A percentile compares a stretch with the other conserved stretches of the same genome.
These are phyloP conservation scores for Parnassius apollo DNA, from an alignment of 2,888 invertebrate genomes.

Conservation along the genomic window DNA sequence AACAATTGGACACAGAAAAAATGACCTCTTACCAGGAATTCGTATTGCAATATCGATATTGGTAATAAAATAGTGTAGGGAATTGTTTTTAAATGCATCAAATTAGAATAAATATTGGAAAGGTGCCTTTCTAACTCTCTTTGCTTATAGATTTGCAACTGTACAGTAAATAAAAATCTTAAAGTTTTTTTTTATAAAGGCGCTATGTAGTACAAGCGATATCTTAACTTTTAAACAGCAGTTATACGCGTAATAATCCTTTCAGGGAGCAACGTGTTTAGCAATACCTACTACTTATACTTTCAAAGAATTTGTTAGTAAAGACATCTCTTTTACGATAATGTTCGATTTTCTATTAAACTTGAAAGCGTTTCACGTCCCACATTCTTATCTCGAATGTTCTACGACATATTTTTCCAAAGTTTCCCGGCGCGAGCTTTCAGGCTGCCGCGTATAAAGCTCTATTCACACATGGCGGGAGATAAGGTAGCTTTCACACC, in stretches of 20 bases:
- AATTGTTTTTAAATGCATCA: slow-evolving; percentile 38
- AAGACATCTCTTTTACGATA: slow-evolving; percentile 80
- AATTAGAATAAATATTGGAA: slow-evolving; percentile 28
- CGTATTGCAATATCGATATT: slow-evolving; percentile 36
- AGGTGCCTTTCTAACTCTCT: slow-evolving; percentile 18
- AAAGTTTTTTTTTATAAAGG: slow-evolving; percentile 17
- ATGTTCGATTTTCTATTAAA: slow-evolving; percentile 82
- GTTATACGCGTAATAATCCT: slow-evolving; percentile 32
- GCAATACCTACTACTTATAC: slow-evolving; percentile 53
- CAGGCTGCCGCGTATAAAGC: slow-evolving; percentile 78
- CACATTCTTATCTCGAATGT: slow-evolving; percentile 80
- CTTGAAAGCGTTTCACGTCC: slow-evolving; percentile 78
- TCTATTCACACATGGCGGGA: slow-evolving; percentile 81
- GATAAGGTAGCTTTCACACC: slow-evolving; percentile 82
- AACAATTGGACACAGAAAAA: slow-evolving; percentile 65
- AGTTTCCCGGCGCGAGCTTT: slow-evolving; percentile 80
- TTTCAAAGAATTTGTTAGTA: slow-evolving; percentile 76
- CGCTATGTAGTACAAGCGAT: slow-evolving; percentile 4
- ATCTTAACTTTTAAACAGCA: slow-evolving; percentile 19
- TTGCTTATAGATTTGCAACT: slow-evolving; percentile 22
- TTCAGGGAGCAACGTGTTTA: slow-evolving; percentile 36
- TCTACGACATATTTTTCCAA: slow-evolving; percentile 81
- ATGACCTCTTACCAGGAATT: slow-evolving; percentile 60
- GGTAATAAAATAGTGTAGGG: slow-evolving; percentile 37
- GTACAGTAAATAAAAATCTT: slow-evolving; percentile 6